phyloP scores from a whole-genome alignment of 2,113 vertebrate genomes.

The Pitta sordida region DNA sequence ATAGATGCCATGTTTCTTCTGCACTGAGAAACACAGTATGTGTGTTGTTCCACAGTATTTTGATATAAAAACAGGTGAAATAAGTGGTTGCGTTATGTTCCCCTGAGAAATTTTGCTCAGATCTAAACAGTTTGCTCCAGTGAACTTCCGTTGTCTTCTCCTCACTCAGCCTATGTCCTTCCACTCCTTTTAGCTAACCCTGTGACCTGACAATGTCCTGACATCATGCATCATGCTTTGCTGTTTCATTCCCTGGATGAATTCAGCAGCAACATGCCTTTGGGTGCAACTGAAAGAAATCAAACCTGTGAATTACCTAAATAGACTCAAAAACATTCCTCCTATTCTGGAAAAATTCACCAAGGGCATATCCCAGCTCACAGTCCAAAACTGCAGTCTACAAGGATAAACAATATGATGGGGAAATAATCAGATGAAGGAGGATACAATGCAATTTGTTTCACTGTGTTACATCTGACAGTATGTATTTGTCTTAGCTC shows the following conservation, averaged over 20 bases:
- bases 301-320: background rate
- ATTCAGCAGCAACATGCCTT: background rate
- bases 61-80: background rate
- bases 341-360: background rate
- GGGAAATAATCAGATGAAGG: constrained; percentile 7
- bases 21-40: background rate
- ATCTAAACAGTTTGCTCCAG: background rate
- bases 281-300: background rate
- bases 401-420: background rate
- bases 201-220: background rate
- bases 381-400: background rate
- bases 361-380: background rate
- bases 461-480: background rate
- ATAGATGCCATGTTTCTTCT: background rate
- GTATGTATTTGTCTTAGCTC: background rate
- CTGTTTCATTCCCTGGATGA: background rate
- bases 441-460: constrained; percentile 17
- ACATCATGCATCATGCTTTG: accelerated
- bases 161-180: background rate
- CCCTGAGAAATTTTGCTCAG: background rate
- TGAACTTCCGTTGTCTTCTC: background rate
- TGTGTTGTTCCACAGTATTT: background rate
- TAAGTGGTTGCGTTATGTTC: background rate
- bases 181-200: background rate
- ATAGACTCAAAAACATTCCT: background rate